Conservation (phyloP, 2,797 vertebrate genomes). For the Falco peregrinus region DNA sequence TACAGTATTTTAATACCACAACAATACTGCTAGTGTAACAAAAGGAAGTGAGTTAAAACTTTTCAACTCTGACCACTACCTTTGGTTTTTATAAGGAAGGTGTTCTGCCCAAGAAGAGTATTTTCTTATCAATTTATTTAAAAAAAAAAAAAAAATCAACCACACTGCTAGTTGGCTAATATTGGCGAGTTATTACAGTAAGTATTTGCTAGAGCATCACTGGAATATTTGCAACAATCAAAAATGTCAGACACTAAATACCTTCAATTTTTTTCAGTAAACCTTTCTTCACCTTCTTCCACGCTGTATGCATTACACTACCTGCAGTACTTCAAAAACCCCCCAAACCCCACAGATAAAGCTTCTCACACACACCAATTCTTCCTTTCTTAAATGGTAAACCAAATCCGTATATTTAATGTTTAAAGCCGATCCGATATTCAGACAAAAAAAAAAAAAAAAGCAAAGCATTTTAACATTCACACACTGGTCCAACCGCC, state of each 20-base stretch:
- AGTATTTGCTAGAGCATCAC: background rate
- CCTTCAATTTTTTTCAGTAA: background rate
- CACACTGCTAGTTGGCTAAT: background rate
- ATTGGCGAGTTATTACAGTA: background rate
- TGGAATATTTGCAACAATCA: background rate
- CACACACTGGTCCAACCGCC: fast-evolving
- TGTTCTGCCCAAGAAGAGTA: background rate
- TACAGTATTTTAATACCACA: background rate
- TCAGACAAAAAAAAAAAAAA: background rate
- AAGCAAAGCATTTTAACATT: fast-evolving
- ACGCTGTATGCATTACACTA: background rate
- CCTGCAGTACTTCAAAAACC: background rate
- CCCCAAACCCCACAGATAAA: background rate
- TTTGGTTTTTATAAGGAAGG: background rate
- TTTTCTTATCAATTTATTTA: background rate
- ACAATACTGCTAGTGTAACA: background rate
- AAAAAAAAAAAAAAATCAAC: background rate
- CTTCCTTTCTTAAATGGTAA: background rate
- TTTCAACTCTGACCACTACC: background rate
- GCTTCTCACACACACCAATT: background rate
- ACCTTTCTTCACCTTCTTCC: background rate
- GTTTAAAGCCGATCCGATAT: background rate
- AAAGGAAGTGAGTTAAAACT: background rate
- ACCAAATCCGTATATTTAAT: background rate
- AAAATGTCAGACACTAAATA: background rate